Evolutionary conservation across 2,797 vertebrate genomes (phyloP), one percentile per base, ranked within the genome.

Genomic region (Hippoglossus hippoglossus): DNA sequence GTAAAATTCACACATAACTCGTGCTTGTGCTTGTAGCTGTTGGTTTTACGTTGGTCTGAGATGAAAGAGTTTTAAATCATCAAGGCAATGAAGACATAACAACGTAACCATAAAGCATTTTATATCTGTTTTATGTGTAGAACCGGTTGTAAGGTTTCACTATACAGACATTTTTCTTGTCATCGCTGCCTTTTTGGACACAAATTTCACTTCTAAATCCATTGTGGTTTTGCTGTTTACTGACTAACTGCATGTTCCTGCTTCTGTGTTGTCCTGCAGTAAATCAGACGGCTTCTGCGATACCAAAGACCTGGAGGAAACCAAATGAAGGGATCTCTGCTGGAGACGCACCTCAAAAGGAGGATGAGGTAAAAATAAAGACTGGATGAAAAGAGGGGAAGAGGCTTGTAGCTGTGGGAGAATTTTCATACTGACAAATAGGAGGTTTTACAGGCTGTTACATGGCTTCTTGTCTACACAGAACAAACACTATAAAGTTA

Each of bases 221-320:
- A 8, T 15, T 39, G n/a, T 58, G 28, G 22, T 52, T 63, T 31
- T 34, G 12, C 65, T 73, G 39, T 52, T 56, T 25, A n/a, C 44
- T 6, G 24, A 36, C 60, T 87, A 49, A 81, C 21, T 63, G 12
- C 25, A 10, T 46, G 19, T 58, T 69, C 0, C 22, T 56, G 13
- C 2, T 3, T 70, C 66, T 64, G 71, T 2, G 2, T 26, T 86
- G 92, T 91, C 15, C 1, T 82, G 15, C 94, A 87, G 89, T 92
- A 93, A 96, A 93, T 92, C 96, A 93, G 83, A 92, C 93, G 80
- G 78, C 93, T 93, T 79, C 94, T 93, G 92, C 92, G 89, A 94
- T 94, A 97, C 97, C 97, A 98, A 99, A 98, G 96, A 97, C 85
- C 81, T 97, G 96, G 96, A 97, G 95, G 91, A 98, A 96, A 96